Evolutionary conservation across 2,888 invertebrate species (phyloP).

Genomic region (Epistrophella euchroma): DNA sequence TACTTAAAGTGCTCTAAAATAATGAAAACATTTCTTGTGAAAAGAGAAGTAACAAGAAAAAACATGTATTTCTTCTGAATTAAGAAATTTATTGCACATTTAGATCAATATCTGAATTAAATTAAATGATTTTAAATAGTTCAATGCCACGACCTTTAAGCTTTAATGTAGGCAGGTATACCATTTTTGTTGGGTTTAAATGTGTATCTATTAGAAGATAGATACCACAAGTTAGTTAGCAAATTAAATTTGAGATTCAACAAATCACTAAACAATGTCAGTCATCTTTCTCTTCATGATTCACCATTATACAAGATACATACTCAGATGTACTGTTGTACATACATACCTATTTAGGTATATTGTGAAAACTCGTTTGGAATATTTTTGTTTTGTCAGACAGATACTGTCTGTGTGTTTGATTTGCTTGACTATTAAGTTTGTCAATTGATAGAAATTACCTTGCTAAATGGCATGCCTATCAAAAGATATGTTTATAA

Average conservation of each 20-base stretch:
- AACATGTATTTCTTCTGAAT: constrained; percentile 1
- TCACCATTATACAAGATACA: neutral
- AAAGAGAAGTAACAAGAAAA: neutral
- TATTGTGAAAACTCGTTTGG: constrained; percentile 50
- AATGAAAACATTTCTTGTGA: constrained; percentile 20
- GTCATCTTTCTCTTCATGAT: constrained; percentile 48
- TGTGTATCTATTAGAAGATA: constrained; percentile 1
- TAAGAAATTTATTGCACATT: constrained; percentile 24
- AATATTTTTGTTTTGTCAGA: constrained; percentile 12
- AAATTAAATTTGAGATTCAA: constrained; percentile 23
- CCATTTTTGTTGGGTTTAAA: neutral
- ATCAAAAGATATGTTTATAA: constrained; percentile 15
- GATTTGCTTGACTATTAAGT: constrained; percentile 43
- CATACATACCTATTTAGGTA: neutral
- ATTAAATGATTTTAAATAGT: constrained; percentile 33
- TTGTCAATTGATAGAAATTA: constrained; percentile 39
- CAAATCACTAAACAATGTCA: constrained; percentile 39
- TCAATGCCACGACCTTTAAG: constrained; percentile 53
- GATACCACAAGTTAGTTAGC: constrained; percentile 1
- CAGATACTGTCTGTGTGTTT: neutral
- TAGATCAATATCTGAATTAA: constrained; percentile 35
- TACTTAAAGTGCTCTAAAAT: constrained; percentile 29
- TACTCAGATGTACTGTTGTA: neutral
- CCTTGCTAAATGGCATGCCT: constrained; percentile 30
- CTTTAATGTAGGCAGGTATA: neutral